phyloP scores from a whole-genome alignment of 2,113 vertebrate genomes.

The Microcebus jonahi region DNA sequence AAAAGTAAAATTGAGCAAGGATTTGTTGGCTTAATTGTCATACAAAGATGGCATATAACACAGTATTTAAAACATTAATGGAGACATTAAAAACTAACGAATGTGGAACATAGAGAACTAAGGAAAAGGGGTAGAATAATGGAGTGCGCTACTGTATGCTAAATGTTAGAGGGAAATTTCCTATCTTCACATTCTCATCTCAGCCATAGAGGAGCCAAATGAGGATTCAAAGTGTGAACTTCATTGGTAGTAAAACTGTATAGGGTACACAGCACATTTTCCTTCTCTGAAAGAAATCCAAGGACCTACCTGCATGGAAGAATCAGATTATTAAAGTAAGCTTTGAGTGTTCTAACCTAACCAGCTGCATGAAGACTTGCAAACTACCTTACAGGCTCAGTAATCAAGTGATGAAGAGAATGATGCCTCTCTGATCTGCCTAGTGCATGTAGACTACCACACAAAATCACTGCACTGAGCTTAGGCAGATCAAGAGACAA shows the following conservation, averaged over 20 bases:
- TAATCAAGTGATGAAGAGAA: neutral
- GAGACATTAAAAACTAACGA: neutral
- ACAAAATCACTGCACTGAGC: neutral
- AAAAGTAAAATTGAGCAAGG: neutral
- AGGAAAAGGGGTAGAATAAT: neutral
- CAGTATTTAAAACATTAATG: neutral
- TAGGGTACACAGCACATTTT: neutral
- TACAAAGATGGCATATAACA: neutral
- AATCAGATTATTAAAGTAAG: conserved; percentile 13
- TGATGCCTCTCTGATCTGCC: neutral
- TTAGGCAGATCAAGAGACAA: neutral
- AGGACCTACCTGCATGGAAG: neutral
- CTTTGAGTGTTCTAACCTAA: neutral
- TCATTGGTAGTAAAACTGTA: conserved; percentile 4
- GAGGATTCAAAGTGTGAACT: neutral
- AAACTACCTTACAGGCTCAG: neutral
- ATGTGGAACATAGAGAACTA: neutral
- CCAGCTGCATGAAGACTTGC: neutral
- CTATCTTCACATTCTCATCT: neutral
- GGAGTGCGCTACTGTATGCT: neutral
- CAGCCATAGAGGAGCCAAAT: neutral
- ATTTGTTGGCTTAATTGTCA: neutral
- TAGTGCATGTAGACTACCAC: neutral
- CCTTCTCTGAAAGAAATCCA: neutral
- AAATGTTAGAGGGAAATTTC: neutral